Conservation (phyloP, 2,113 vertebrate genomes). For the Silurus glanis region DNA sequence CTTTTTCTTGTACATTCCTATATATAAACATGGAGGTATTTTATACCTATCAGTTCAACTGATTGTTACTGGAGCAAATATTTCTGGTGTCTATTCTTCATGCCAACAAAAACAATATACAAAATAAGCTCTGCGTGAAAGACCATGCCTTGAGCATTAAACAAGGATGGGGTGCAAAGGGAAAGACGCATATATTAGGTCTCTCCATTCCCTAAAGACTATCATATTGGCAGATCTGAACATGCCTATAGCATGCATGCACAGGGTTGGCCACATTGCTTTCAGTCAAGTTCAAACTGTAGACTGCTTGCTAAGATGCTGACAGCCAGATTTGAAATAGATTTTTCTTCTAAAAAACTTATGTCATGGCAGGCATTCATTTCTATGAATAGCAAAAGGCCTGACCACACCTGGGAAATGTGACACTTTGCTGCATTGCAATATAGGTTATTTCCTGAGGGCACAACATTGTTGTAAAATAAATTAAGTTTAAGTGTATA, state of each 20-base stretch:
- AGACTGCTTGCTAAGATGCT: conserved; percentile 3
- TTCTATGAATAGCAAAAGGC: background rate
- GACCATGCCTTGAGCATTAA: conserved; percentile 21
- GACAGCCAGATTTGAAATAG: conserved; percentile 25
- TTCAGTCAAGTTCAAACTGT: conserved; percentile 33
- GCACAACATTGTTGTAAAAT: background rate
- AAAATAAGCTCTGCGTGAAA: conserved; percentile 21
- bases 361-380: conserved; percentile 14
- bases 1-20: conserved; percentile 11
- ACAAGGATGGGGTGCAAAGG: background rate
- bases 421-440: background rate
- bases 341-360: conserved; percentile 15
- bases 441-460: background rate
- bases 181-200: conserved; percentile 42
- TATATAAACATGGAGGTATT: conserved; percentile 7
- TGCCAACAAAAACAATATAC: conserved; percentile 20
- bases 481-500: no score
- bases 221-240: conserved; percentile 63
- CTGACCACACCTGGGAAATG: background rate
- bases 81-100: conserved; percentile 5
- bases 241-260: conserved; percentile 61
- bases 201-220: conserved; percentile 24
- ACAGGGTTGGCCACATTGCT: conserved; percentile 46
- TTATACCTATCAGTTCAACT: conserved; percentile 3
- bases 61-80: background rate